phyloP scores from a whole-genome alignment of 2,797 vertebrate species.

The Botia kubotai region DNA sequence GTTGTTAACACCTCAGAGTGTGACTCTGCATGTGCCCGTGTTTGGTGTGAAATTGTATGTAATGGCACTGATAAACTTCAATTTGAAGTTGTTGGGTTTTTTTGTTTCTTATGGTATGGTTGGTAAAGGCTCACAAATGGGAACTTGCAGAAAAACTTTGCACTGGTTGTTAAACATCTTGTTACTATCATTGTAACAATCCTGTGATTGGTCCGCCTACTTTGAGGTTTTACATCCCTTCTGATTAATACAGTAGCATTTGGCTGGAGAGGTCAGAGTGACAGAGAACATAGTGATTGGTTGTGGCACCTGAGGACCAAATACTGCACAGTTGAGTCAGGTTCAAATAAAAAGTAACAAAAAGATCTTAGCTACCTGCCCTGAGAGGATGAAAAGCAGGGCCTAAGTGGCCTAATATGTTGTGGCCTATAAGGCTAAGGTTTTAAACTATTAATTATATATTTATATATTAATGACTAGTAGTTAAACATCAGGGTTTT shows the following conservation, averaged over 20 bases:
- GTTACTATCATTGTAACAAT: too few species aligned
- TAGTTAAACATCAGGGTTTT: background rate
- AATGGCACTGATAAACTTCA: background rate
- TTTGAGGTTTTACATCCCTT: too few species aligned
- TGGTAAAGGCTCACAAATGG: too few species aligned
- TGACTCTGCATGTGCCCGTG: background rate
- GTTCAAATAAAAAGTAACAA: conserved; percentile 21
- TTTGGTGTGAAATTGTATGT: background rate
- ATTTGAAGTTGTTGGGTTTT: too few species aligned
- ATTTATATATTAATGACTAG: background rate
- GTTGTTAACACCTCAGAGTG: background rate
- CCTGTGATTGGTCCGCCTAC: too few species aligned
- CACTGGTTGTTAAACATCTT: too few species aligned
- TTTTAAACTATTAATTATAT: background rate
- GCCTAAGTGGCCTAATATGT: background rate
- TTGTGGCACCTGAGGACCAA: background rate
- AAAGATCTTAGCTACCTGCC: conserved; percentile 39
- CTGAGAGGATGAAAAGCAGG: background rate
- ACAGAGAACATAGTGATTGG: background rate
- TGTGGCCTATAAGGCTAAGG: background rate
- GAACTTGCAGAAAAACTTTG: too few species aligned
- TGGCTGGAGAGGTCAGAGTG: background rate
- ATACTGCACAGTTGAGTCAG: background rate
- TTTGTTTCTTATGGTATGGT: too few species aligned
- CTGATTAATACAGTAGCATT: background rate